Conservation (phyloP, 2,888 invertebrate species). For the Lamellibrachia columna region DNA sequence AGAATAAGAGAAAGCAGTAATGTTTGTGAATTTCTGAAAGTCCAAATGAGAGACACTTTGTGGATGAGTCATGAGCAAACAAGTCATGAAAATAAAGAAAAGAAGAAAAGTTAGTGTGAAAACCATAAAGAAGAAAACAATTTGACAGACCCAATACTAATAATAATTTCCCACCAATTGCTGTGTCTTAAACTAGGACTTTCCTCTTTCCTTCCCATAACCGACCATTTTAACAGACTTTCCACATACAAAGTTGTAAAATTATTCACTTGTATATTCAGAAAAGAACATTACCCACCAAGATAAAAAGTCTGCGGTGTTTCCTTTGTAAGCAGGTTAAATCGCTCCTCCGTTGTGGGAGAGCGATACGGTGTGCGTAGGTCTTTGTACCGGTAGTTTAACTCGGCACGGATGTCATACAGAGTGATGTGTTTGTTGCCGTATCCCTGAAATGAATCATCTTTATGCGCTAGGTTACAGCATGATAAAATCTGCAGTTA, state of each 20-base stretch:
- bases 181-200: not conserved
- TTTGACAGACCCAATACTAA: not conserved
- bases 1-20: not conserved
- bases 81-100: not conserved
- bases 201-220: not conserved
- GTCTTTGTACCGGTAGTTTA: slow-evolving; percentile 93
- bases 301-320: slow-evolving; percentile 92
- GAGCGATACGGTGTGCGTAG: slow-evolving; percentile 81
- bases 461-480: not conserved
- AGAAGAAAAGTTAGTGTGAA: not conserved
- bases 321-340: slow-evolving; percentile 96
- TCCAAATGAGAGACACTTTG: not conserved
- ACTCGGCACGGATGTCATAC: slow-evolving; percentile 95
- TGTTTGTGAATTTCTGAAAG: not conserved
- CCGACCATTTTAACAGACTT: not conserved
- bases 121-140: not conserved
- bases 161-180: not conserved
- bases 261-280: not conserved
- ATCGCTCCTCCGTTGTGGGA: slow-evolving; percentile 86
- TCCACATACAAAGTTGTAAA: not conserved
- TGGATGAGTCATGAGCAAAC: not conserved
- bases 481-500: too few relatives aligned
- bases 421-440: slow-evolving; percentile 81
- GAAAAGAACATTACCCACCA: slow-evolving; percentile 71
- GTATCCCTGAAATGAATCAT: slow-evolving; percentile 70